Base-by-base conservation (phyloP, 2,797 vertebrate species). In the Macroramphosus scolopax region DNA sequence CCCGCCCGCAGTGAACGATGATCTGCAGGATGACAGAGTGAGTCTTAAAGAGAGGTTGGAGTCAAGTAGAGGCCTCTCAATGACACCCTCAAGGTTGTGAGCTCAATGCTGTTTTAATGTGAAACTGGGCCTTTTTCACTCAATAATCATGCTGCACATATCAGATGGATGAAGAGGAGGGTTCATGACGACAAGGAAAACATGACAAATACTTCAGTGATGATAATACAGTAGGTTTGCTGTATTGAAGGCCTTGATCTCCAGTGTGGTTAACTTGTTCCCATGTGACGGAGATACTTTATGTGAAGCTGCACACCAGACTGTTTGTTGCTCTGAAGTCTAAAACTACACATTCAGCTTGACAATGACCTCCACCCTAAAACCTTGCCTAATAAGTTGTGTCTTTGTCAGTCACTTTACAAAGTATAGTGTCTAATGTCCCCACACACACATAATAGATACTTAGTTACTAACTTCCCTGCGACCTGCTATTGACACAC, bases 51-150 rank as follows among this genome's bases (percentile, higher is more conserved):
- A 68, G 67, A 20, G 12, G 29, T 62, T 38, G 44, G 71, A 81
- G 78, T 81, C 77, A 75, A 57, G 70, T 58, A 17, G 54, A 70
- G 75, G 71, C 72, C 68, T 79, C 59, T 76, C 81, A 85, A 82
- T 83, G 83, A 85, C 85, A 79, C 59, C 50, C 62, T 79, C 77
- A 83, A 88, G 82, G 82, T 83, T 80, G 79, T 18, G 53, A 68
- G 70, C 71, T 58, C 50, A 8, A 15, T 34, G 64, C 60, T 45
- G 64, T 74, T 81, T 82, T 77, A 65, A 77, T 74, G 59, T 59
- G 47, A 67, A 84, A 79, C 53, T 5, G 35, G 25, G 50, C 41
- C 29, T 57, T 76, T 76, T 70, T 17, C 28, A 52, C 52, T 69
- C 53, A 46, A 49, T 65, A 47, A 51, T 57, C 25, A 29, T 45